These are phyloP conservation scores for Hydrozoanthus gracilis DNA, from an alignment of 92 coral and sea anemone genomes.

Conservation along the genomic window DNA sequence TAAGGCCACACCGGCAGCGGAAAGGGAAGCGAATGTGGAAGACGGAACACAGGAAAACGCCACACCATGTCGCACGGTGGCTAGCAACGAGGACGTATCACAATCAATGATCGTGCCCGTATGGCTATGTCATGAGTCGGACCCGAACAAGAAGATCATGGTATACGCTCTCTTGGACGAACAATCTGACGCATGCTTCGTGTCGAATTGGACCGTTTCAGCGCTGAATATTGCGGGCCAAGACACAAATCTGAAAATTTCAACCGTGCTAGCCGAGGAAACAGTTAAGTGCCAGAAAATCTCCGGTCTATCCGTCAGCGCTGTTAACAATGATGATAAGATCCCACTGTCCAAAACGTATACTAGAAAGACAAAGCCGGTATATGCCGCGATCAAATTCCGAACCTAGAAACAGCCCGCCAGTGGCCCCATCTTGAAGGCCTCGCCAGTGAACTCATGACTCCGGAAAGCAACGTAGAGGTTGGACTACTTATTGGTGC, in stretches of 20 bases:
- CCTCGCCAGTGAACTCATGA: conserved; percentile 51
- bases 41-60: conserved; percentile 24
- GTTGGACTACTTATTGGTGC: conserved; percentile 58
- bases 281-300: conserved; percentile 46
- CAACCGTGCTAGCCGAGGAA: conserved; percentile 53
- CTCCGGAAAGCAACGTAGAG: conserved; percentile 53
- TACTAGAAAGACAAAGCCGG: conserved; percentile 59
- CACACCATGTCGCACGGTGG: neutral
- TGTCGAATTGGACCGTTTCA: conserved; percentile 31
- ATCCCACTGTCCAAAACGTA: conserved; percentile 55
- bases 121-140: conserved; percentile 58
- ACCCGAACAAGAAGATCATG: conserved; percentile 46
- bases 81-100: conserved; percentile 9
- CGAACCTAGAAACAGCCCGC: conserved; percentile 68
- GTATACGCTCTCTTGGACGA: conserved; percentile 63
- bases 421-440: conserved; percentile 60
- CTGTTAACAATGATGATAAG: conserved; percentile 37
- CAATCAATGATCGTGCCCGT: conserved; percentile 66
- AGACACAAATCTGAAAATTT: conserved; percentile 43
- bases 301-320: conserved; percentile 47
- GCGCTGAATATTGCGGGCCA: conserved; percentile 57
- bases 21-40: conserved; percentile 14
- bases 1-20: neutral
- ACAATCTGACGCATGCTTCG: conserved; percentile 65
- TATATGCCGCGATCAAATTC: conserved; percentile 59